phyloP scores from a whole-genome alignment of 2,797 vertebrate genomes.

The Macropus fuliginosus region DNA sequence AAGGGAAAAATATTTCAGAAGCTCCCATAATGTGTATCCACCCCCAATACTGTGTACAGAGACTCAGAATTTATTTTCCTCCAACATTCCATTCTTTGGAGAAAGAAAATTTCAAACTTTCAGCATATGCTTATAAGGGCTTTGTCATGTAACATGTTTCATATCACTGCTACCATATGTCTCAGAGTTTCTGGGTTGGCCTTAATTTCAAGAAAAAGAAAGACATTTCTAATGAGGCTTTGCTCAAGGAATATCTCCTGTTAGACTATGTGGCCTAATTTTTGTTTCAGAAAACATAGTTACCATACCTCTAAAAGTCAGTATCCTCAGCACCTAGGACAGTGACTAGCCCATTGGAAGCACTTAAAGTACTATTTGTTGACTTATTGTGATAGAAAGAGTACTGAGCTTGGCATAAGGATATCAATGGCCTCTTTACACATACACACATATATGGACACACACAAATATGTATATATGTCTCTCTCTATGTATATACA shows the following conservation, averaged over 20 bases:
- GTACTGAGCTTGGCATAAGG: neutral
- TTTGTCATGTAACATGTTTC: neutral
- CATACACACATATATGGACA: neutral
- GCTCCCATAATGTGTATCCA: neutral
- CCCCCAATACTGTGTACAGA: neutral
- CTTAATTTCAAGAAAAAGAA: neutral
- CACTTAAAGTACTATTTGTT: slow-evolving; percentile 15
- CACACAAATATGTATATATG: too few relatives aligned
- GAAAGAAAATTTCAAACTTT: neutral
- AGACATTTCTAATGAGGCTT: neutral
- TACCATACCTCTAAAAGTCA: neutral
- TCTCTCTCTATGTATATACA: neutral
- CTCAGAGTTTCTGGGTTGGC: neutral
- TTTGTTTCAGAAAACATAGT: neutral
- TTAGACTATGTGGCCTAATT: neutral
- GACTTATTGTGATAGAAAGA: neutral
- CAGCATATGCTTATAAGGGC: neutral
- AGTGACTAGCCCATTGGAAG: neutral
- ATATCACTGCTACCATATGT: neutral
- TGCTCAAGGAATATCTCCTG: neutral
- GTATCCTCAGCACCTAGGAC: neutral
- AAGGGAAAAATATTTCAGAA: neutral
- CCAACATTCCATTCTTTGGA: neutral
- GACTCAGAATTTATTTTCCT: neutral
- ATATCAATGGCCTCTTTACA: neutral